Conservation (phyloP, 2,797 vertebrate genomes). For the Scyliorhinus canicula region DNA sequence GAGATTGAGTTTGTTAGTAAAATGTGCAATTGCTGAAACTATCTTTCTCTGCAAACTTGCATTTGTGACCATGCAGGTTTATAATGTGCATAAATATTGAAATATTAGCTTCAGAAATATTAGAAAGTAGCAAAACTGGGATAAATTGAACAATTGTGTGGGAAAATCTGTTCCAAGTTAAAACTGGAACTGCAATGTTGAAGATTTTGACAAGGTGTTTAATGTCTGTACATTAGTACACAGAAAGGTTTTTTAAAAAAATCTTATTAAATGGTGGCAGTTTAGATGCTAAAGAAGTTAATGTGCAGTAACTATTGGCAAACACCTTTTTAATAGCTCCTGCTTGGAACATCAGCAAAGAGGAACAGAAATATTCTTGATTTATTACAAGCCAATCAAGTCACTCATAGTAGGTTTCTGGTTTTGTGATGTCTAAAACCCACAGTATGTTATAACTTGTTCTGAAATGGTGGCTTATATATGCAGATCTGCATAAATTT, state of each 20-base stretch:
- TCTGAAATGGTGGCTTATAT: slow-evolving; percentile 44
- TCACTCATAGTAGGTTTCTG: background rate
- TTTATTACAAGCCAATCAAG: slow-evolving; percentile 34
- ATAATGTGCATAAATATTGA: slow-evolving; percentile 12
- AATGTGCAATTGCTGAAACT: slow-evolving; percentile 2
- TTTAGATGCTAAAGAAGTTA: background rate
- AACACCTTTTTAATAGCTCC: background rate
- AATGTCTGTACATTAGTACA: background rate
- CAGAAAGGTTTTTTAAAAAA: background rate
- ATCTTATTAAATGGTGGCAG: background rate
- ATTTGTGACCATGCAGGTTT: background rate
- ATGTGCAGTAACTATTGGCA: slow-evolving; percentile 12
- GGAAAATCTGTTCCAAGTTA: slow-evolving; percentile 5
- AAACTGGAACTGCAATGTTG: slow-evolving; percentile 3
- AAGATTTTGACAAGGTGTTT: background rate
- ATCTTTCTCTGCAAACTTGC: background rate
- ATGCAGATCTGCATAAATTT: slow-evolving; percentile 73
- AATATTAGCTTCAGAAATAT: slow-evolving; percentile 13
- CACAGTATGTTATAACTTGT: background rate
- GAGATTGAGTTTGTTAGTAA: slow-evolving; percentile 2
- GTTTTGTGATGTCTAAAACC: slow-evolving; percentile 23
- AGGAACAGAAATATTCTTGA: background rate
- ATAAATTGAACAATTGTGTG: background rate
- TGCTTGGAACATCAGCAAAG: slow-evolving; percentile 5
- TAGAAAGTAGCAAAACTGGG: slow-evolving; percentile 22